These are phyloP conservation scores for Sturnira hondurensis DNA, from an alignment of 2,113 vertebrate genomes.

Conservation along the genomic window DNA sequence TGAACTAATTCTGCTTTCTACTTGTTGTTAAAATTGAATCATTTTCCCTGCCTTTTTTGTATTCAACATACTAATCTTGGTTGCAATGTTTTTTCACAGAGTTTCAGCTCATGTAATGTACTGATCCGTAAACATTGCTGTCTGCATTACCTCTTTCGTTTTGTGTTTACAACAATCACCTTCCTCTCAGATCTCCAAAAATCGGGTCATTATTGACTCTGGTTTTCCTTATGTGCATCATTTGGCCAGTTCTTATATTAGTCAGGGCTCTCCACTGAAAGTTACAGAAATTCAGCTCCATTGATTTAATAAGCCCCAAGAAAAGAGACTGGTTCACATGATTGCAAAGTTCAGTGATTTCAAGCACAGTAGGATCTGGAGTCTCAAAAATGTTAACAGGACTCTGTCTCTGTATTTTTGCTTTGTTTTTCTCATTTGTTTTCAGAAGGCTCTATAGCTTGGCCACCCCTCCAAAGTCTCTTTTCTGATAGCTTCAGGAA, in stretches of 20 bases:
- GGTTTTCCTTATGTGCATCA: neutral
- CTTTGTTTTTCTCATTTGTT: neutral
- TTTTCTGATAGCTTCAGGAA: neutral
- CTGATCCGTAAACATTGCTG: neutral
- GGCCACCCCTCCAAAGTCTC: neutral
- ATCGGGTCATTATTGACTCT: neutral
- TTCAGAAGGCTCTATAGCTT: neutral
- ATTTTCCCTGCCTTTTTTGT: neutral
- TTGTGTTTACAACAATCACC: neutral
- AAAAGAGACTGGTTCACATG: neutral
- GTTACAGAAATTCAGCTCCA: neutral
- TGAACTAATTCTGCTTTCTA: neutral
- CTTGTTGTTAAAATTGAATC: neutral
- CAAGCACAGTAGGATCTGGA: neutral
- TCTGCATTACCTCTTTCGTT: neutral
- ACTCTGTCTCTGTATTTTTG: neutral
- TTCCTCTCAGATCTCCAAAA: neutral
- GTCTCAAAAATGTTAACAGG: neutral
- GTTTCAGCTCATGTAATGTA: neutral
- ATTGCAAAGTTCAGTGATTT: neutral
- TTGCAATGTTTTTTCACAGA: neutral
- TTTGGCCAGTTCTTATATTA: neutral
- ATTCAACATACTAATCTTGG: neutral
- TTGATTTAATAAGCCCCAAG: neutral
- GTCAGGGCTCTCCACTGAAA: neutral